These are phyloP conservation scores for sheep (Ovis aries) DNA, from an alignment of 2,113 vertebrate species.

Conservation along the genomic window ARS-UI_Ramb_v3.0 NC_056061.1:135501-136000, in stretches of 20 bases:
- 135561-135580: not conserved
- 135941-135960: not conserved
- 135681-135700: not conserved
- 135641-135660: not conserved
- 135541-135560: not conserved
- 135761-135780: not conserved
- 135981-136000: not conserved
- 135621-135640: not conserved
- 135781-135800: not conserved
- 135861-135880: not conserved
- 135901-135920: not conserved
- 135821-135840: not conserved
- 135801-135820: not conserved
- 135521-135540: not conserved
- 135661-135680: not conserved
- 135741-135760: not conserved
- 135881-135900: not conserved
- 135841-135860: not conserved
- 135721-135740: not conserved
- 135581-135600: not conserved
- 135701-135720: not conserved
- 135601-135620: not conserved
- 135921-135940: not conserved
- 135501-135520: not conserved
- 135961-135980: not conserved